A percentile compares a stretch with the other conserved stretches of the same genome.
Conservation (phyloP, 2,888 invertebrate species). For the Deroplatys truncata region DNA sequence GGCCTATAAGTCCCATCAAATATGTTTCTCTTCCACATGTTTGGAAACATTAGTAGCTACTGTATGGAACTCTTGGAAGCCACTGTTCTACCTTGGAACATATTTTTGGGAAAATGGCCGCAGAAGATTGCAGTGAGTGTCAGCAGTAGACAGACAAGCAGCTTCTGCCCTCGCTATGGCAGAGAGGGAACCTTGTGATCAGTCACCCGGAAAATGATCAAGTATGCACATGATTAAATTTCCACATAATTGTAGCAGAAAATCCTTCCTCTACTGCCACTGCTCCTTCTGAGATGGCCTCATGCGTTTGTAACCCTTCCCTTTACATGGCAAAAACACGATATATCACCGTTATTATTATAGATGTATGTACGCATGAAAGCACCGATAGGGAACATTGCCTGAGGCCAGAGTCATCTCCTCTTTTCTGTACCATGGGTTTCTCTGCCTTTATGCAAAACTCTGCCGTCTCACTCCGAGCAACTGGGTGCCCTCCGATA, state of each 20-base stretch:
- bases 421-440: neutral
- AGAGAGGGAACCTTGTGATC: constrained; percentile 28
- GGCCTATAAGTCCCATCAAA: neutral
- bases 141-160: neutral
- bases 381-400: neutral
- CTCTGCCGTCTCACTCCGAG: neutral
- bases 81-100: neutral
- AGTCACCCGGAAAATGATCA: constrained; percentile 32
- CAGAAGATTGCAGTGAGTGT: neutral
- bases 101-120: neutral
- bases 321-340: neutral
- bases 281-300: neutral
- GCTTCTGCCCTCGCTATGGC: neutral
- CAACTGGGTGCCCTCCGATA: neutral
- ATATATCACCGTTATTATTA: neutral
- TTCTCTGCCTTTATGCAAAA: neutral
- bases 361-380: neutral
- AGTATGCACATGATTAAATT: constrained; percentile 34
- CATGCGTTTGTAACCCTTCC: neutral
- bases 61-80: neutral
- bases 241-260: constrained; percentile 32
- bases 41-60: no score
- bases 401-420: neutral
- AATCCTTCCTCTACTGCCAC: constrained; percentile 3
- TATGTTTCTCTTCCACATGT: neutral